Evolutionary conservation across 2,113 vertebrate species (phyloP).

Genomic region (Cryptomyrus ogoouensis): DNA sequence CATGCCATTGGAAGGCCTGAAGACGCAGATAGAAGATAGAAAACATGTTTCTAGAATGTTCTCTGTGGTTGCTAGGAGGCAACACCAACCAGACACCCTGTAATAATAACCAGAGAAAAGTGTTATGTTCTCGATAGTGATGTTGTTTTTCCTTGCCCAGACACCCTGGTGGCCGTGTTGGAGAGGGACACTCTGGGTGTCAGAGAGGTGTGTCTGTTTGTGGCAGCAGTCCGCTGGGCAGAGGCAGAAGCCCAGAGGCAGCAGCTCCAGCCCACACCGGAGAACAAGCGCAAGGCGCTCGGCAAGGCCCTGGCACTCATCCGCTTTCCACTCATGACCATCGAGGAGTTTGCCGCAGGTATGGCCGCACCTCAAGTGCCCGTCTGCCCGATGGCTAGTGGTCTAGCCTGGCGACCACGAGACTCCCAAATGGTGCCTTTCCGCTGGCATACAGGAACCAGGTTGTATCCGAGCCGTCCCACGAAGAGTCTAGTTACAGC

Average conservation of each 20-base stretch:
- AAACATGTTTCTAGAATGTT: background rate
- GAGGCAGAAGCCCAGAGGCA: constrained; percentile 78
- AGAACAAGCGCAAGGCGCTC: constrained; percentile 75
- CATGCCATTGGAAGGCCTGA: background rate
- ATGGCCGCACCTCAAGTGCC: constrained; percentile 18
- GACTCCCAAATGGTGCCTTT: background rate
- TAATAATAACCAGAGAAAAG: background rate
- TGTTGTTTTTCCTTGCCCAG: constrained; percentile 46
- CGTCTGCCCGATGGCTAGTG: background rate
- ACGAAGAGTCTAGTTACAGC: background rate
- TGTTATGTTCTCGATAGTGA: background rate
- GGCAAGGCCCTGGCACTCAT: constrained; percentile 76
- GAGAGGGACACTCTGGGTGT: constrained; percentile 80
- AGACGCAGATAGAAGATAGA: background rate
- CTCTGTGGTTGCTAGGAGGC: background rate
- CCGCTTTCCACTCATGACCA: constrained; percentile 84
- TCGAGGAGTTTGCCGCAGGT: constrained; percentile 88
- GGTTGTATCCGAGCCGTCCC: background rate
- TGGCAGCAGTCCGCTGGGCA: constrained; percentile 75
- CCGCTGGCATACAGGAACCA: background rate
- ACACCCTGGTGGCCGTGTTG: constrained; percentile 77
- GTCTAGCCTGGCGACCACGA: background rate
- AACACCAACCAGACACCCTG: background rate
- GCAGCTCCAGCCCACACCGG: constrained; percentile 72
- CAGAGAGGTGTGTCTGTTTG: constrained; percentile 77